Conservation (phyloP, 2,797 vertebrate genomes). For the Acrossocheilus fasciatus region DNA sequence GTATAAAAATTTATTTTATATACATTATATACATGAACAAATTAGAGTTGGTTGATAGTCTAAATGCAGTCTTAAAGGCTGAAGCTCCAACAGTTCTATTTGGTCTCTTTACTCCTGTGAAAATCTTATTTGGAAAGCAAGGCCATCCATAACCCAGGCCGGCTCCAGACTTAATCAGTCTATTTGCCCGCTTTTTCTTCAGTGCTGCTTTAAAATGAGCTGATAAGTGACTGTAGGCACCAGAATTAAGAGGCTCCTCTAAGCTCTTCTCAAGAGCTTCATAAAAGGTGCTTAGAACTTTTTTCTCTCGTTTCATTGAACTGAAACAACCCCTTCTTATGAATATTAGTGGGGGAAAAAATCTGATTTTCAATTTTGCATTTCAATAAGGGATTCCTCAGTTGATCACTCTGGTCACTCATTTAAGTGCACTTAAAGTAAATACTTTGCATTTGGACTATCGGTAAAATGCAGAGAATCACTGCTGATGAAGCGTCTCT, state of each 20-base stretch:
- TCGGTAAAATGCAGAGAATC: neutral
- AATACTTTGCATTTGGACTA: constrained; percentile 24
- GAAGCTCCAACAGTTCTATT: neutral
- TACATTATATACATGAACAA: neutral
- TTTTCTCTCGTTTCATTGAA: constrained; percentile 15
- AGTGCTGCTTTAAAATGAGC: constrained; percentile 34
- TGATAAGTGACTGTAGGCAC: constrained; percentile 40
- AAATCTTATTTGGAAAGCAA: constrained; percentile 37
- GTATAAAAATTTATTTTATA: neutral
- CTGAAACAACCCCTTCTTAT: constrained; percentile 2
- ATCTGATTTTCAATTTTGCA: constrained; percentile 4
- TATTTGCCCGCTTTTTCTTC: constrained; percentile 37
- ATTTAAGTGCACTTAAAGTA: constrained; percentile 21
- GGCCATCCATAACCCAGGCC: constrained; percentile 36
- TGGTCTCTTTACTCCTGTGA: constrained; percentile 14
- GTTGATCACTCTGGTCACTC: neutral
- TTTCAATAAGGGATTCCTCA: neutral
- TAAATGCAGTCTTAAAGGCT: constrained; percentile 3
- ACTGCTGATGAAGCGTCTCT: constrained; percentile 7
- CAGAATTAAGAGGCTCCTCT: constrained; percentile 50
- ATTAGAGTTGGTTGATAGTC: neutral
- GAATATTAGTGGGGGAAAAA: neutral
- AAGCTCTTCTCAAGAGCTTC: constrained; percentile 46
- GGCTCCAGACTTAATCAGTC: constrained; percentile 48
- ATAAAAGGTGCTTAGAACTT: constrained; percentile 33